Base-by-base conservation (phyloP, 2,113 vertebrate genomes). In the Corythornis vintsioides region DNA sequence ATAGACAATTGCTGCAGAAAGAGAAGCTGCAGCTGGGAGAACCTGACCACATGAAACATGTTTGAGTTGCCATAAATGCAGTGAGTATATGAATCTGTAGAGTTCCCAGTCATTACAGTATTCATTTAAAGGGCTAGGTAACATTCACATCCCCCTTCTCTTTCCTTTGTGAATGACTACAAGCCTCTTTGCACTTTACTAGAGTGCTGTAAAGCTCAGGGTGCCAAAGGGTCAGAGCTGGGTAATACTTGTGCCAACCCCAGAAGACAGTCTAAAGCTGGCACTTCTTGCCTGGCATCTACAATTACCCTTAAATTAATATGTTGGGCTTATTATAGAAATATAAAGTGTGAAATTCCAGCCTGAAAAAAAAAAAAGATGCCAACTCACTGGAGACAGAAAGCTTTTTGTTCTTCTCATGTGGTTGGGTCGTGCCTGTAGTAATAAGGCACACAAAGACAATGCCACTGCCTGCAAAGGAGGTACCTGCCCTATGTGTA, bases 261-360 rank as follows among this genome's bases (percentile, higher is more conserved):
- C 11, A 89, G 53, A 85, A 89, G 67, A 28, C 0, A 0, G 45
- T 73, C 67, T 56, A 63, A 70, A 94, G 75, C 79, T 86, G 57
- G 75, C 8, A 3, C 92, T 94, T 90, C 92, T 95, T 52, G 42
- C 80, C 90, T 70, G 64, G 60, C 69, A 52, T 52, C 52, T 47
- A 73, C 71, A 42, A 85, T 94, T 89, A 56, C 67, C 86, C 75
- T 80, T 92, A 73, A 94, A 94, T 91, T 73, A 91, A 64, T 83
- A 83, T 80, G 64, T 86, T 95, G 87, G 65, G 33, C 56, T 71
- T 92, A 42, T 76, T 91, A 56, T 16, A 88, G 60, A 96, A 93
- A 91, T 84, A 91, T 28, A 48, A 91, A 80, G 75, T 9, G 1
- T 38, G 25, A 83, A 83, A 86, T 80, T 89, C 31, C 63, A 0